phyloP scores from a whole-genome alignment of 1,140 invertebrate species.

The Ceratina australensis region DNA sequence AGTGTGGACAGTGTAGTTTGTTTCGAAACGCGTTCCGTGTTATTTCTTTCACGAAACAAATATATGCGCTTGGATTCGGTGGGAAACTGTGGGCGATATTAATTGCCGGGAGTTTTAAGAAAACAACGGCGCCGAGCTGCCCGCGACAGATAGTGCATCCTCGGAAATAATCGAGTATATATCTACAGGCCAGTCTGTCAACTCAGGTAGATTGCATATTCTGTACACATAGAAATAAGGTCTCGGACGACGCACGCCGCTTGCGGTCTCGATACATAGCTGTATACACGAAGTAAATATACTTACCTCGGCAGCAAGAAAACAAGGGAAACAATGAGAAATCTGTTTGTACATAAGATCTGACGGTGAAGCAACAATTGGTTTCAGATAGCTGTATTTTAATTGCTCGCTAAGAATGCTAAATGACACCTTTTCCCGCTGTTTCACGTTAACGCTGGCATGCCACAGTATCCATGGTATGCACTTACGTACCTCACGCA shows the following conservation, averaged over 20 bases:
- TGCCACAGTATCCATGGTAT: not conserved
- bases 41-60: conserved; percentile 3
- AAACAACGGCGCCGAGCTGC: not conserved
- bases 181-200: conserved; percentile 31
- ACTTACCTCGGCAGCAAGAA: not conserved
- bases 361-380: not conserved
- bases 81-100: not conserved
- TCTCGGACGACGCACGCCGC: not conserved
- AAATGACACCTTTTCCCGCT: conserved; percentile 26
- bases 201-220: conserved; percentile 25
- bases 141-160: not conserved
- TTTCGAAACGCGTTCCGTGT: conserved; percentile 36
- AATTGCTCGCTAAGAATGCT: conserved; percentile 12
- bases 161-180: conserved; percentile 6
- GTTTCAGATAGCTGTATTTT: conserved; percentile 11
- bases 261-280: not conserved
- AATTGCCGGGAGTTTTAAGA: not conserved
- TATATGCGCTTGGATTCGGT: conserved; percentile 3
- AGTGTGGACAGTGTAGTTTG: conserved; percentile 35
- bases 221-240: conserved; percentile 10
- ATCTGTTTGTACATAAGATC: not conserved
- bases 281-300: not conserved
- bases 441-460: not conserved
- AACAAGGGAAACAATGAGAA: not conserved
- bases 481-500: not conserved